Percentiles rank a stretch among this genome's conserved stretches.
Conservation (phyloP, 1,140 invertebrate species). For the Drosophila fuyamai region DNA sequence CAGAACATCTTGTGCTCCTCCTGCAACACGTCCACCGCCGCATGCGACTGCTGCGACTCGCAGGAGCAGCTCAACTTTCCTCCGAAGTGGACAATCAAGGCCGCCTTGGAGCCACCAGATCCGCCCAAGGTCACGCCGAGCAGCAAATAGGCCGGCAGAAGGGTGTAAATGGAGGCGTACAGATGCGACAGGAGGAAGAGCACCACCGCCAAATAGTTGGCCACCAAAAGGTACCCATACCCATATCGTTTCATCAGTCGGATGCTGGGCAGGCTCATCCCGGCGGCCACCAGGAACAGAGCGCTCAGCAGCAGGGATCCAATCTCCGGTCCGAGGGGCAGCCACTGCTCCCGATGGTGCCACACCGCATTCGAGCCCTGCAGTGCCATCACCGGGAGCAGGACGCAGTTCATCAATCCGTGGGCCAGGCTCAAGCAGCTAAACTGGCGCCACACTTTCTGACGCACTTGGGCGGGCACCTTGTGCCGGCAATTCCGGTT, state of each 20-base stretch:
- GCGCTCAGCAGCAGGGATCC: slow-evolving; percentile 86
- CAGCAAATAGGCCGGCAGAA: slow-evolving; percentile 87
- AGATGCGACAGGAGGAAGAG: slow-evolving; percentile 87
- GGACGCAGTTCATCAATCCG: slow-evolving; percentile 86
- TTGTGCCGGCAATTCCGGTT: slow-evolving; percentile 86
- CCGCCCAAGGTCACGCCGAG: slow-evolving; percentile 86
- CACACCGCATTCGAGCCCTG: slow-evolving; percentile 86
- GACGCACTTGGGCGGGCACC: slow-evolving; percentile 86
- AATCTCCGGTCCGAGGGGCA: slow-evolving; percentile 83
- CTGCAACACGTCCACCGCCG: slow-evolving; percentile 82
- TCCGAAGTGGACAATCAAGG: slow-evolving; percentile 87
- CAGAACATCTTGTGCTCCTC: slow-evolving; percentile 84
- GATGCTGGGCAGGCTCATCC: slow-evolving; percentile 86
- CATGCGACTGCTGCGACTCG: slow-evolving; percentile 84
- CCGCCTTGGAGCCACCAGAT: slow-evolving; percentile 86
- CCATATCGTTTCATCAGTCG: slow-evolving; percentile 86
- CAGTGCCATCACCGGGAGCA: slow-evolving; percentile 87
- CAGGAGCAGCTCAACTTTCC: slow-evolving; percentile 86
- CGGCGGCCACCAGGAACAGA: slow-evolving; percentile 86
- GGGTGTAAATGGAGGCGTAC: slow-evolving; percentile 87
- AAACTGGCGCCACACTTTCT: slow-evolving; percentile 86
- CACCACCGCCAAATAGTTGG: slow-evolving; percentile 85
- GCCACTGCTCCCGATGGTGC: slow-evolving; percentile 82
- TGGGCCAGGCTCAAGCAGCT: slow-evolving; percentile 87
- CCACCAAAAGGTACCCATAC: slow-evolving; percentile 85